A percentile compares a stretch with the other conserved stretches of the same genome.
These are phyloP conservation scores for Dicentrarchus labrax DNA, from an alignment of 2,113 vertebrate species.

Conservation along the genomic window DNA sequence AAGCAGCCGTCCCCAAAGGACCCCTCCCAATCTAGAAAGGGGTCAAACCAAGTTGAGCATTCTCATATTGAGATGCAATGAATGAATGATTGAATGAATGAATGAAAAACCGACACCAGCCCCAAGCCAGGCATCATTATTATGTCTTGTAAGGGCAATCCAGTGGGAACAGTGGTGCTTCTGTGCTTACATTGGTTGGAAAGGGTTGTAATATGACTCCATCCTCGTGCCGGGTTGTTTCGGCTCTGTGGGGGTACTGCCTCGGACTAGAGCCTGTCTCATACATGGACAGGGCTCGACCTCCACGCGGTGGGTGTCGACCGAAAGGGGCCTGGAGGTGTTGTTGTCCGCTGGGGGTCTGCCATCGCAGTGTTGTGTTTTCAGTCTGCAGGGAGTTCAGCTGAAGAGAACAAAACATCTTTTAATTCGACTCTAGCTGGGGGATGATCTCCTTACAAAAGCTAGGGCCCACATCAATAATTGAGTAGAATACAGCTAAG, in stretches of 20 bases:
- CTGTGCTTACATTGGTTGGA: conserved; percentile 93
- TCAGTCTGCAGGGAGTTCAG: conserved; percentile 97
- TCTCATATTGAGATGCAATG: conserved; percentile 79
- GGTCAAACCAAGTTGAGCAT: conserved; percentile 90
- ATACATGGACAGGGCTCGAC: conserved; percentile 99
- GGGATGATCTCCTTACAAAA: conserved; percentile 52
- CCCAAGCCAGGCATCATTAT: conserved; percentile 67
- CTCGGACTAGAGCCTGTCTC: conserved; percentile 95
- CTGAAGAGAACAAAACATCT: conserved; percentile 87
- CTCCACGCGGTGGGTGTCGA: conserved; percentile 90
- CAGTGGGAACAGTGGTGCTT: conserved; percentile 14
- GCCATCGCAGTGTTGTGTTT: conserved; percentile 94
- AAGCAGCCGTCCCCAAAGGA: conserved; percentile 96
- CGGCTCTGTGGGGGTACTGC: conserved; percentile 91
- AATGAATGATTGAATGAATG: conserved; percentile 60
- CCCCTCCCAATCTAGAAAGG: conserved; percentile 98
- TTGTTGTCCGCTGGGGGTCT: conserved; percentile 87
- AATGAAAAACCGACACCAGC: conserved; percentile 66
- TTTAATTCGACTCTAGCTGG: conserved; percentile 42
- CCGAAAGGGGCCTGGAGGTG: conserved; percentile 87
- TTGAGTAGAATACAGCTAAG: conserved; percentile 31
- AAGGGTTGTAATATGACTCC: conserved; percentile 93
- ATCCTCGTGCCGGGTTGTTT: conserved; percentile 88
- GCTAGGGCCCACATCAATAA: conserved; percentile 59
- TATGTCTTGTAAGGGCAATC: conserved; percentile 36